Base-by-base conservation (phyloP, 2,113 vertebrate genomes). In the Pterocles orientalis region DNA sequence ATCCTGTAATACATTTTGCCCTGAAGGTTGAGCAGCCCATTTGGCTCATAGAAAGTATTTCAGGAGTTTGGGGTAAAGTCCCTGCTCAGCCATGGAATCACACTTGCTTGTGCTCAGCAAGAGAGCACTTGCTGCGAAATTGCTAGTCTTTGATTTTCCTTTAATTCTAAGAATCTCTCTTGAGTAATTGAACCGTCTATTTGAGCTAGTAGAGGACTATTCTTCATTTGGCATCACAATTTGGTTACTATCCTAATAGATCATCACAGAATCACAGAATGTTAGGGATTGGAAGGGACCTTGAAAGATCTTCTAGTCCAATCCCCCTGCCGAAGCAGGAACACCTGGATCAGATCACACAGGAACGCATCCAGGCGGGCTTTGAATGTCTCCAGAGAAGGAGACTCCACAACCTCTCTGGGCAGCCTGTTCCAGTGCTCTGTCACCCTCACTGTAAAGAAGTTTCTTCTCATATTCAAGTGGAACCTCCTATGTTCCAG, bases 131-230 rank as follows among this genome's bases (percentile, higher is more conserved):
- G 69, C 57, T 85, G 36, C 0, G 2, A 82, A 45, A 43, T 45
- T 33, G 28, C n/a, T 62, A 6, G 81, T 78, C 64, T 68, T 31
- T 84, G 60, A 56, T 86, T 82, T 70, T 54, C 36, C 83, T 83
- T 66, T 39, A 20, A 21, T 41, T 33, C 51, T 47, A 11, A 81
- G 68, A 58, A 78, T 36, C 28, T 61, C 53, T 83, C 57, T 60
- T 60, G 33, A 66, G 69, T 88, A 90, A 92, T 85, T 68, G 50
- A 95, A 29, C 77, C 76, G 48, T 78, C 79, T 72, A 0, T 84
- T 50, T 82, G 69, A 89, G 87, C 77, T 82, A 70, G 43, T 17
- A 77, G 64, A 80, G n/a, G 25, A 96, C 31, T 89, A 48, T 18
- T 36, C 45, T 39, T 94, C 39, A 70, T 81, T 93, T 34, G 48